These are phyloP conservation scores for Aspidiotus rigidus DNA, from an alignment of 2,888 invertebrate species.

Conservation along the genomic window DNA sequence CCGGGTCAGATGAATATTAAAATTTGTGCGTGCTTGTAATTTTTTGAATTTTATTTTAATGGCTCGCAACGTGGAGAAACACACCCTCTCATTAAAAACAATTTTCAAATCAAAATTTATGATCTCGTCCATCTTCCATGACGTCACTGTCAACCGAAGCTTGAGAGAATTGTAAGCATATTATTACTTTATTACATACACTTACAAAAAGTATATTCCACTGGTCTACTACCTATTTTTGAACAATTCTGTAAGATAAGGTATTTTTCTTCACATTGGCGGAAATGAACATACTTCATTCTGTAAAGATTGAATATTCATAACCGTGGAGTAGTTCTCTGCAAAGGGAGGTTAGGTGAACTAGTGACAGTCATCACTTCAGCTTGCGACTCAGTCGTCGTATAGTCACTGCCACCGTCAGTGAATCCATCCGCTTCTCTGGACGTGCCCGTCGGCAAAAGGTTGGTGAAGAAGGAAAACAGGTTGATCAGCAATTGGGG, in stretches of 20 bases:
- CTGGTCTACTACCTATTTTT: not conserved
- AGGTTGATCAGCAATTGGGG: slow-evolving; percentile 25
- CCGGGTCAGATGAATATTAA: too few relatives aligned
- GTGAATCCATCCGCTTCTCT: slow-evolving; percentile 6
- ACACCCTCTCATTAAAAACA: too few relatives aligned
- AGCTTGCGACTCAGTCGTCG: slow-evolving; percentile 22
- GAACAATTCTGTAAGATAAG: not conserved
- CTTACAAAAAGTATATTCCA: not conserved
- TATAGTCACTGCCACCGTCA: not conserved
- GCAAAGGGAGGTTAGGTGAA: not conserved
- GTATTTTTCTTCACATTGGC: not conserved
- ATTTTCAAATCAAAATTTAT: too few relatives aligned
- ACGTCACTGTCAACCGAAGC: too few relatives aligned
- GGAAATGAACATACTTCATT: not conserved
- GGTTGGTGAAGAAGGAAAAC: slow-evolving; percentile 18
- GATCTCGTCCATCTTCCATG: too few relatives aligned
- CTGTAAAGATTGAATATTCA: not conserved
- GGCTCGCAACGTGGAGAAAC: too few relatives aligned
- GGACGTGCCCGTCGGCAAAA: slow-evolving; percentile 9
- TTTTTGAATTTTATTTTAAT: too few relatives aligned
- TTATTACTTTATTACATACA: too few relatives aligned
- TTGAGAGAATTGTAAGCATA: too few relatives aligned
- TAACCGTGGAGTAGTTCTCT: not conserved
- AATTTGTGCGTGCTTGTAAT: too few relatives aligned
- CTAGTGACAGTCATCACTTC: slow-evolving; percentile 1